Conservation (phyloP, 2,113 vertebrate species). For the Passer montanus region DNA sequence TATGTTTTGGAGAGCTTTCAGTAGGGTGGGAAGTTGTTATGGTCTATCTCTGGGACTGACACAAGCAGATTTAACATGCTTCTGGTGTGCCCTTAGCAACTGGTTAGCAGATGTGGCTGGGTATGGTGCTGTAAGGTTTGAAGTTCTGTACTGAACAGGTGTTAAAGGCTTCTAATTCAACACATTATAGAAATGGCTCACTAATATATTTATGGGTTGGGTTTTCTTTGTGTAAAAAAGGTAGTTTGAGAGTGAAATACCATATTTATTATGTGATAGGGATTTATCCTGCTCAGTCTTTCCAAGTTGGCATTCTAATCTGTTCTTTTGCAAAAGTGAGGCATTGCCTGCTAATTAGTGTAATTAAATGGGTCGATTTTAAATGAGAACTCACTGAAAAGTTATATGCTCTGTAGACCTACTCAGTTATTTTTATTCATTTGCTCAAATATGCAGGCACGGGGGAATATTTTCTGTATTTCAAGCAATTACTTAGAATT, state of each 20-base stretch:
- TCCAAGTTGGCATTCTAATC: not conserved
- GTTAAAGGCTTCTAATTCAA: not conserved
- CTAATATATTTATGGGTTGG: not conserved
- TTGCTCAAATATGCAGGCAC: not conserved
- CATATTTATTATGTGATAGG: not conserved
- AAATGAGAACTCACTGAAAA: not conserved
- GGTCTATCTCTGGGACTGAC: not conserved
- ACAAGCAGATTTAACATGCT: not conserved
- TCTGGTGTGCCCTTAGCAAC: not conserved
- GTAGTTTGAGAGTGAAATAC: not conserved
- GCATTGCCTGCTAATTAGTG: constrained; percentile 35
- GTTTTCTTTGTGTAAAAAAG: not conserved
- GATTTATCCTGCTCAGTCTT: not conserved
- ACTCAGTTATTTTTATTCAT: constrained; percentile 15
- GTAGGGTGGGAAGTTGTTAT: not conserved
- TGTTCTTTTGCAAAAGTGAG: constrained; percentile 36
- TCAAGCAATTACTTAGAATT: not conserved
- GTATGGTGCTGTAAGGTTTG: not conserved
- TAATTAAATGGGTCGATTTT: constrained; percentile 25
- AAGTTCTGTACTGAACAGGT: not conserved
- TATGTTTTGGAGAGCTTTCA: not conserved
- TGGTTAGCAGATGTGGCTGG: not conserved
- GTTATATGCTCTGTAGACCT: not conserved
- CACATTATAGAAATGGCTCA: not conserved
- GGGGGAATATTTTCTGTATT: not conserved